phyloP scores from a whole-genome alignment of 2,113 vertebrate species.

The Bubo scandiacus region DNA sequence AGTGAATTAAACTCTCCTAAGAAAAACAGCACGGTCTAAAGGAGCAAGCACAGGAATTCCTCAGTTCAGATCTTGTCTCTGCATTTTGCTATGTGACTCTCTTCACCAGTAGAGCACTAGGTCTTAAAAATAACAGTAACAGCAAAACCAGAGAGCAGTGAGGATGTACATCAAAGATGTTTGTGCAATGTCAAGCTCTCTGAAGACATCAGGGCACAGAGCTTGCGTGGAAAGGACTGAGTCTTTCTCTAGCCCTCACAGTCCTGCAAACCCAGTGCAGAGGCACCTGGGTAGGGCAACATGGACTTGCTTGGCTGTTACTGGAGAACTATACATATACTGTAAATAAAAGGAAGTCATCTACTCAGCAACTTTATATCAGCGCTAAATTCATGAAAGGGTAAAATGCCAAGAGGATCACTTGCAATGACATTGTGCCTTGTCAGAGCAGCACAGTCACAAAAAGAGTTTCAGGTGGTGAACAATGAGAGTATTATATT shows the following conservation, averaged over 20 bases:
- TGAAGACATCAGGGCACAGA: background rate
- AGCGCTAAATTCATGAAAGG: background rate
- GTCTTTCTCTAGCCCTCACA: background rate
- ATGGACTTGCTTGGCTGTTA: background rate
- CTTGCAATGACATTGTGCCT: background rate
- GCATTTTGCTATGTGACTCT: background rate
- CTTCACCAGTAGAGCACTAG: background rate
- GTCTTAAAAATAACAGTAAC: background rate
- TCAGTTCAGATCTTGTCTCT: background rate
- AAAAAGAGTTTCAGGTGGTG: background rate
- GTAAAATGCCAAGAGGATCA: background rate
- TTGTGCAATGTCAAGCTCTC: background rate
- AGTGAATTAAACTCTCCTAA: conserved; percentile 13
- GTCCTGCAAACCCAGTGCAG: background rate
- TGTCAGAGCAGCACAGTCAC: background rate
- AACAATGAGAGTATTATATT: background rate
- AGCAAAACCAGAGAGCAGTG: background rate
- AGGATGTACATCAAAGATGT: background rate
- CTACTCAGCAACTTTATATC: background rate
- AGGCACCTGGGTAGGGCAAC: background rate
- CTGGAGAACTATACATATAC: background rate
- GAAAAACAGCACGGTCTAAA: background rate
- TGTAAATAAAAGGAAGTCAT: background rate
- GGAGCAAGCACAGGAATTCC: background rate
- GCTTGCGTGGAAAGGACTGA: background rate